phyloP scores from a whole-genome alignment of 1,140 invertebrate genomes.

The Bicyclus anynana region DNA sequence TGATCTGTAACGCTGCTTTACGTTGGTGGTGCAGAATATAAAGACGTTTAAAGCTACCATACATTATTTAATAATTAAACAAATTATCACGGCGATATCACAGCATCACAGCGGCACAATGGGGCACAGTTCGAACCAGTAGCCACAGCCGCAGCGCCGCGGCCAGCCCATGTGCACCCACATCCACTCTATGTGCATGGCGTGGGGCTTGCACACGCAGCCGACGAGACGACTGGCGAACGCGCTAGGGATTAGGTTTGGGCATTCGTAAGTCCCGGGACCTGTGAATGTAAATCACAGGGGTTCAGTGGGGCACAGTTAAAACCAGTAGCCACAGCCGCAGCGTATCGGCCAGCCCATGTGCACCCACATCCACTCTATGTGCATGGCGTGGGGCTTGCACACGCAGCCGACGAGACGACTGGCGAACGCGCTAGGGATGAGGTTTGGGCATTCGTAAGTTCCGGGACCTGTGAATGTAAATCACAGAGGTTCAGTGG shows the following conservation, averaged over 20 bases:
- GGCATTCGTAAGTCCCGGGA: conserved; percentile 54
- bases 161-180: conserved; percentile 55
- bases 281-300: conserved; percentile 32
- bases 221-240: conserved; percentile 40
- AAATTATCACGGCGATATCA: too few relatives aligned
- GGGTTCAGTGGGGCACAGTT: conserved; percentile 36
- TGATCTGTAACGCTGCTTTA: too few relatives aligned
- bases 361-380: conserved; percentile 65
- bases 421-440: conserved; percentile 46
- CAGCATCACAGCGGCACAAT: conserved; percentile 44
- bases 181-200: conserved; percentile 60
- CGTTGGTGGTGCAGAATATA: too few relatives aligned
- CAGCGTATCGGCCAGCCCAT: conserved; percentile 55
- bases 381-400: conserved; percentile 40
- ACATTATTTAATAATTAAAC: too few relatives aligned
- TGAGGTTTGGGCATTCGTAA: conserved; percentile 53
- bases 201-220: conserved; percentile 46
- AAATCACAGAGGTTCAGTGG: conserved; percentile 1
- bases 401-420: conserved; percentile 56
- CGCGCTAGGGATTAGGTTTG: conserved; percentile 60
- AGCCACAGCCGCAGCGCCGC: conserved; percentile 62
- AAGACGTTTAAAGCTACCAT: too few relatives aligned
- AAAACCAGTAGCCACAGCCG: conserved; percentile 67
- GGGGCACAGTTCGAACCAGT: conserved; percentile 64
- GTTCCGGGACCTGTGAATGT: conserved; percentile 54